Conservation (phyloP, 2,113 vertebrate genomes). For the Seriola quinqueradiata region DNA sequence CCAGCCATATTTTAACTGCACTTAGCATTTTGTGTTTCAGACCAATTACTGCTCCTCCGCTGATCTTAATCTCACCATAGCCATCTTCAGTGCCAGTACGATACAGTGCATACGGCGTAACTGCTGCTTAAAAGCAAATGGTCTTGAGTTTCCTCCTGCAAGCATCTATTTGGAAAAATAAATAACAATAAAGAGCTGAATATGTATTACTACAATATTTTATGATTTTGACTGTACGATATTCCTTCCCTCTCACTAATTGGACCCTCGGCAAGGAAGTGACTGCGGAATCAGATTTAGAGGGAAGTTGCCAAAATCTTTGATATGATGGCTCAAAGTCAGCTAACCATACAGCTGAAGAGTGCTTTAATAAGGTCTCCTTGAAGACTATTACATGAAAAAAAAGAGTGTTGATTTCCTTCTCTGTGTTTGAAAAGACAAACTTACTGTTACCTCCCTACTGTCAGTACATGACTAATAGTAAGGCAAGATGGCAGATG, state of each 20-base stretch:
- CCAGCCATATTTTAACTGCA: constrained; percentile 22
- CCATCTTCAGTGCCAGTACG: background rate
- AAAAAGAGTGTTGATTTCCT: constrained; percentile 12
- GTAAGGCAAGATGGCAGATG: background rate
- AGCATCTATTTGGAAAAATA: background rate
- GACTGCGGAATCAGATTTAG: constrained; percentile 49
- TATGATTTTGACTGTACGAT: constrained; percentile 5
- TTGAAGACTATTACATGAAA: constrained; percentile 50
- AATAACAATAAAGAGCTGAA: background rate
- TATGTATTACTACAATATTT: background rate
- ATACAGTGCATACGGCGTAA: background rate
- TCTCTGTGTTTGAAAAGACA: constrained; percentile 20
- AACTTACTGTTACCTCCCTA: constrained; percentile 28
- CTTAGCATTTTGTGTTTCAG: constrained; percentile 11
- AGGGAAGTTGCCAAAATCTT: constrained; percentile 75
- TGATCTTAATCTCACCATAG: background rate
- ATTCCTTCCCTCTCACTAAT: constrained; percentile 60
- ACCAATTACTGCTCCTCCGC: background rate
- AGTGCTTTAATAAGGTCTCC: constrained; percentile 74
- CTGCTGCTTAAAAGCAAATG: background rate
- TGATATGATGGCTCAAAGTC: constrained; percentile 72
- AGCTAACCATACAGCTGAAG: constrained; percentile 72
- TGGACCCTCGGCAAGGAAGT: constrained; percentile 59
- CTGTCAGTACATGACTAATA: constrained; percentile 18
- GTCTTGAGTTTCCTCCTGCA: no score